Conservation (phyloP, 2,113 vertebrate genomes). For the Nannobrachium achirus region DNA sequence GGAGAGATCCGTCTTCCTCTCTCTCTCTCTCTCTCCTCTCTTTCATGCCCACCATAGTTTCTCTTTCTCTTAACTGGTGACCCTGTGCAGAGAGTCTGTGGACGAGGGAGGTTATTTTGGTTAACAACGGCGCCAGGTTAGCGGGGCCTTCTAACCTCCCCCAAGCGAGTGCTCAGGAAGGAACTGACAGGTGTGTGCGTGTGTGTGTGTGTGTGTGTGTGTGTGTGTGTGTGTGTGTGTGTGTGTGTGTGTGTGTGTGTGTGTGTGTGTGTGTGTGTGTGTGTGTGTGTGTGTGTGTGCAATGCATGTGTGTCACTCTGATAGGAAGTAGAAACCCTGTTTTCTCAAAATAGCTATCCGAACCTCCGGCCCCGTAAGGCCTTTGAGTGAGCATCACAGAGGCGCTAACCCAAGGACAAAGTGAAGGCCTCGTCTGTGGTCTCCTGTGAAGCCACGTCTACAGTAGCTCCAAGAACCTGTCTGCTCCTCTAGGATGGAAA, state of each 20-base stretch:
- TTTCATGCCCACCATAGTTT: slow-evolving; percentile 50
- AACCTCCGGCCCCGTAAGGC: slow-evolving; percentile 35
- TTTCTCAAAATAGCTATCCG: slow-evolving; percentile 39
- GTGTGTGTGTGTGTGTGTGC: slow-evolving; percentile 35
- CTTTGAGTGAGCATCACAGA: slow-evolving; percentile 5
- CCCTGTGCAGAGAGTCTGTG: slow-evolving; percentile 50
- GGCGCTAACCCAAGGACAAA: slow-evolving; percentile 38
- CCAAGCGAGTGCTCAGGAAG: slow-evolving; percentile 51
- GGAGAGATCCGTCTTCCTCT: slow-evolving; percentile 48
- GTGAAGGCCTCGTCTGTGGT: slow-evolving; percentile 7
- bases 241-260: slow-evolving; percentile 31
- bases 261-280: slow-evolving; percentile 30
- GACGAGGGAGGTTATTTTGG: slow-evolving; percentile 67
- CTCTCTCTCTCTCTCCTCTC: slow-evolving; percentile 32
- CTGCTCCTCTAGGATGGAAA: neutral
- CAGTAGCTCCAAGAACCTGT: slow-evolving; percentile 17
- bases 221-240: slow-evolving; percentile 26
- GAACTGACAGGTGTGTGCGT: slow-evolving; percentile 54
- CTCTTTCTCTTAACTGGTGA: slow-evolving; percentile 44
- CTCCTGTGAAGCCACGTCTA: slow-evolving; percentile 14
- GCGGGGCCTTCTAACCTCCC: slow-evolving; percentile 36
- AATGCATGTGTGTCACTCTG: slow-evolving; percentile 28
- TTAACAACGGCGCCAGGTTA: slow-evolving; percentile 53
- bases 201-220: slow-evolving; percentile 35
- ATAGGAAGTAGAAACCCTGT: slow-evolving; percentile 3